Evolutionary conservation across 2,888 invertebrate species (phyloP).

Genomic region (Crocallis elinguaria): DNA sequence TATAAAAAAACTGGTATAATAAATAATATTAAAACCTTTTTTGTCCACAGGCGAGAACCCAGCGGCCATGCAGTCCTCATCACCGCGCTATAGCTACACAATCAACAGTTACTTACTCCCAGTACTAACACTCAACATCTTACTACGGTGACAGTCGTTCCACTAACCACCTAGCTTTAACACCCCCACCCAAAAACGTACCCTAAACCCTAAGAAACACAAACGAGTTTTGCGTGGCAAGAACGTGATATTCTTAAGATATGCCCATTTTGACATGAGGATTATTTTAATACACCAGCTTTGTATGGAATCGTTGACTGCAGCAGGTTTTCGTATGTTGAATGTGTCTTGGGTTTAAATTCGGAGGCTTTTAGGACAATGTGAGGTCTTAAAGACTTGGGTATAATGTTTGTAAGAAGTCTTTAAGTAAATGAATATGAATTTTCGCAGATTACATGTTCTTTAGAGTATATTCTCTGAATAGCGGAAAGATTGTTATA

Average conservation of each 20-base stretch:
- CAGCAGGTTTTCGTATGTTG: conserved; percentile 11
- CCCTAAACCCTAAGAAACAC: conserved; percentile 40
- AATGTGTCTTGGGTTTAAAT: conserved; percentile 16
- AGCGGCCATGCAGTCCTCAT: conserved; percentile 90
- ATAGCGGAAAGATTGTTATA: too few relatives aligned
- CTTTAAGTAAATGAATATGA: conserved; percentile 9
- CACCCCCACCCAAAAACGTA: conserved; percentile 8
- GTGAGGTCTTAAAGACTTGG: conserved; percentile 1
- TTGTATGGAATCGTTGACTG: conserved; percentile 31
- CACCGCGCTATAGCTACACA: conserved; percentile 67
- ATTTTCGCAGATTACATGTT: conserved; percentile 26
- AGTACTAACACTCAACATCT: conserved; percentile 53
- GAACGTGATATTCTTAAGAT: neutral
- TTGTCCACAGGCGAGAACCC: conserved; percentile 89
- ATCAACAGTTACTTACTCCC: conserved; percentile 57
- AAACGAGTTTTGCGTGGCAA: conserved; percentile 48
- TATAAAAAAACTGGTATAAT: conserved; percentile 1
- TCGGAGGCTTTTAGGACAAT: conserved; percentile 5
- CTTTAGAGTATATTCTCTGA: too few relatives aligned
- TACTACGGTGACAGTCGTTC: conserved; percentile 73
- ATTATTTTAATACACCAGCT: conserved; percentile 37
- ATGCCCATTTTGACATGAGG: neutral
- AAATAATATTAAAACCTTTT: neutral
- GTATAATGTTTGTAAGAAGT: conserved; percentile 17
- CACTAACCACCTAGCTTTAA: conserved; percentile 33